Conservation (phyloP, 2,888 invertebrate genomes). For the Nysson spinosus region DNA sequence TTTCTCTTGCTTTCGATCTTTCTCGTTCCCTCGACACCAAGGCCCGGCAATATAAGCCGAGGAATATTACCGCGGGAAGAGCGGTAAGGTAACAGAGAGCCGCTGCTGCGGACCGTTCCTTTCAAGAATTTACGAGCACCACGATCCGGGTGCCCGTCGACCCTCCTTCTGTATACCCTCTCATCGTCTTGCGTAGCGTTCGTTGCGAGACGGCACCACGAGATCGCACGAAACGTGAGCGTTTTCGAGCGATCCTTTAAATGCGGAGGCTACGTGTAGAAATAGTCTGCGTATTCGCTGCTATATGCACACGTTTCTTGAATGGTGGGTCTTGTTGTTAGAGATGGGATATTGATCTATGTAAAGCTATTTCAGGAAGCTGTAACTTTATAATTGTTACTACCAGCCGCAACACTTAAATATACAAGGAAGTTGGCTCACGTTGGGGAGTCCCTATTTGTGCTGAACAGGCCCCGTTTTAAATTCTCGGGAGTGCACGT, state of each 20-base stretch:
- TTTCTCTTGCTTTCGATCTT: constrained; percentile 27
- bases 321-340: too few species aligned
- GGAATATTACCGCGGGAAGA: constrained; percentile 64
- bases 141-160: constrained; percentile 56
- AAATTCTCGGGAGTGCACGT: constrained; percentile 30
- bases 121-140: constrained; percentile 63
- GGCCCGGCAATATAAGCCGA: constrained; percentile 61
- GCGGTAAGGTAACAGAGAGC: constrained; percentile 64
- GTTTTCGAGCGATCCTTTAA: constrained; percentile 51
- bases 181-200: constrained; percentile 35
- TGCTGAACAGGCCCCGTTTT: constrained; percentile 38
- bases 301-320: constrained; percentile 4
- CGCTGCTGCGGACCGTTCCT: constrained; percentile 63
- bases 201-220: constrained; percentile 45
- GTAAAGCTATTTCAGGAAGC: too few species aligned
- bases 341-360: too few species aligned
- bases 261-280: constrained; percentile 19
- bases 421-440: too few species aligned
- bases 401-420: too few species aligned
- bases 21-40: constrained; percentile 49
- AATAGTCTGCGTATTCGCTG: constrained; percentile 1
- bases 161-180: constrained; percentile 28
- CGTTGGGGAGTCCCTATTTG: too few species aligned
- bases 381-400: too few species aligned
- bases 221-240: constrained; percentile 45